phyloP scores from a whole-genome alignment of 2,113 vertebrate species.

The Tretioscincus oriximinensis region DNA sequence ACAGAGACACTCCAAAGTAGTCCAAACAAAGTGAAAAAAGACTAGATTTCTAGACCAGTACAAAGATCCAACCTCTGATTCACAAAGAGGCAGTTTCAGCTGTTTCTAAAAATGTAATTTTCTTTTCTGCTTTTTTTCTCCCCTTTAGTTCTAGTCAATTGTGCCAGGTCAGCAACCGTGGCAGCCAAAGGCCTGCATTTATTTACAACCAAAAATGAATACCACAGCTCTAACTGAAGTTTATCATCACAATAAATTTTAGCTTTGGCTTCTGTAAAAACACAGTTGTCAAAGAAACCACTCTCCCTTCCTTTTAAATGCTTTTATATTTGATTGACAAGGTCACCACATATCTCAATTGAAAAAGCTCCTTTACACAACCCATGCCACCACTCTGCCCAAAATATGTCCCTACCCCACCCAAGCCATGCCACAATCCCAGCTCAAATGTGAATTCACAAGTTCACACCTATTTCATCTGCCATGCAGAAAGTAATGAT shows the following conservation, averaged over 20 bases:
- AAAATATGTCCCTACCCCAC: too few relatives aligned
- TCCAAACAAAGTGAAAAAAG: background rate
- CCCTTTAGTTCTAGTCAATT: background rate
- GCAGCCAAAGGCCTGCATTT: background rate
- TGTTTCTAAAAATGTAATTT: conserved; percentile 10
- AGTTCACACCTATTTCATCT: too few relatives aligned
- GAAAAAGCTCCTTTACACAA: too few relatives aligned
- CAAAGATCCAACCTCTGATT: background rate
- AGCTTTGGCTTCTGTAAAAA: background rate
- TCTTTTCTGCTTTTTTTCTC: background rate
- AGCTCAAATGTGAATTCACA: too few relatives aligned
- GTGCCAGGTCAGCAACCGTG: background rate
- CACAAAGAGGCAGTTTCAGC: background rate
- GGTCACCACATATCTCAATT: too few relatives aligned
- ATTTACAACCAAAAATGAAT: background rate
- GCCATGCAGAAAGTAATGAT: too few relatives aligned
- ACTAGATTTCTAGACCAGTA: background rate
- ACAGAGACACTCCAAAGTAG: background rate
- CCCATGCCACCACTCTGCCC: too few relatives aligned
- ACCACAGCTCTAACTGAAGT: background rate
- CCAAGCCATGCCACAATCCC: too few relatives aligned
- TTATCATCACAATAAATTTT: background rate
- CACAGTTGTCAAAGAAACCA: background rate
- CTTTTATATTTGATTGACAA: background rate
- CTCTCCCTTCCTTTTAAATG: background rate